Conservation (phyloP, 2,797 vertebrate species). For the Carapus acus region DNA sequence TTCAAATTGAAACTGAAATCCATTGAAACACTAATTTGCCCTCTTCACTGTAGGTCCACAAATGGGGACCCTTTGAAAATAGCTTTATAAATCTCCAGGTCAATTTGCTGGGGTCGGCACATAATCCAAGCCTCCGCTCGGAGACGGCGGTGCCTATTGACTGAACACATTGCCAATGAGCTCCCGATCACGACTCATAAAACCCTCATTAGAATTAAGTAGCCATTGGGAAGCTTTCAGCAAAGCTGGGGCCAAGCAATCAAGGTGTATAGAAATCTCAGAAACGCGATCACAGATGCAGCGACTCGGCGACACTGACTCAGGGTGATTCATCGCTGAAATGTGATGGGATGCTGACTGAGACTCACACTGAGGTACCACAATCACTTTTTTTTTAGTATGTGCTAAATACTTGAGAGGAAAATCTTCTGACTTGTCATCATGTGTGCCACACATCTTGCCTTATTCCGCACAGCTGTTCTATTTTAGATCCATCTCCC, state of each 20-base stretch:
- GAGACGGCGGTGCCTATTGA: constrained; percentile 42
- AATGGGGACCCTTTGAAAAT: constrained; percentile 60
- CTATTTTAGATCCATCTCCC: constrained; percentile 34
- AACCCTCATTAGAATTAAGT: constrained; percentile 60
- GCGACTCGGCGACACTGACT: not conserved
- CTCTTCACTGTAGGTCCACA: constrained; percentile 47
- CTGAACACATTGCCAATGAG: constrained; percentile 47
- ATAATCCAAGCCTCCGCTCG: constrained; percentile 39
- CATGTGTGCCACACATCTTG: constrained; percentile 13
- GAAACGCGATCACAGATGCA: constrained; percentile 28
- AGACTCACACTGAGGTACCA: constrained; percentile 15
- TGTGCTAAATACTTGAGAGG: constrained; percentile 20
- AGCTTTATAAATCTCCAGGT: constrained; percentile 64
- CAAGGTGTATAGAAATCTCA: constrained; percentile 23
- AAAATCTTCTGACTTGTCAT: constrained; percentile 19
- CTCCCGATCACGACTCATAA: constrained; percentile 62
- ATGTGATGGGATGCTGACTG: constrained; percentile 27
- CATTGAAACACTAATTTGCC: constrained; percentile 61
- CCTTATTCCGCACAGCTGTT: constrained; percentile 28
- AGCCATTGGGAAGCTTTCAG: constrained; percentile 36
- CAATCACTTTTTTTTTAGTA: constrained; percentile 26
- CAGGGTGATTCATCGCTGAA: not conserved
- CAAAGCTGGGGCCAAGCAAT: constrained; percentile 47
- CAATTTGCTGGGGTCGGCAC: constrained; percentile 53
- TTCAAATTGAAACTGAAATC: constrained; percentile 66